phyloP scores from a whole-genome alignment of 2,888 invertebrate species.

The Chrysotoxum bicinctum region DNA sequence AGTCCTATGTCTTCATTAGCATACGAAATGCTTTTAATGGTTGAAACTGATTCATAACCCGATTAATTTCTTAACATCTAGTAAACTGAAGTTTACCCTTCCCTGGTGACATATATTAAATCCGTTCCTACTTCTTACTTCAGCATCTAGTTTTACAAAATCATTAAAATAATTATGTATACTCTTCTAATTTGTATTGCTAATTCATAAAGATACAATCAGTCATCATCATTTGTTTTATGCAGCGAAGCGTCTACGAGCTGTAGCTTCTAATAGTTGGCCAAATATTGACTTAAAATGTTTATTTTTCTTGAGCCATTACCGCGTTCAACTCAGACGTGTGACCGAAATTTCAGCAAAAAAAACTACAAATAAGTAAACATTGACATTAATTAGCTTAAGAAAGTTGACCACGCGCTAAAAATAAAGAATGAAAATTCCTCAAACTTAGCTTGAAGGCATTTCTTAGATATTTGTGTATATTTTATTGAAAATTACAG shows the following conservation, averaged over 20 bases:
- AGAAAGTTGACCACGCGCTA: neutral
- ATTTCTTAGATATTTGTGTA: neutral
- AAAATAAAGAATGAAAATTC: neutral
- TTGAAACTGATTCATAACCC: no score
- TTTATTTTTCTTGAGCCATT: slow-evolving; percentile 10
- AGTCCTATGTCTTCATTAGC: neutral
- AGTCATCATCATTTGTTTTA: neutral
- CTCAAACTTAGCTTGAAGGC: neutral
- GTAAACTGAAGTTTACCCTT: no score
- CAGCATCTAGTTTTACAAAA: no score
- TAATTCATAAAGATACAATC: neutral
- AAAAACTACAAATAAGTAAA: neutral
- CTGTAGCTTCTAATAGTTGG: neutral
- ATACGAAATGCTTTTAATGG: neutral
- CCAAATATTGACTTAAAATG: slow-evolving; percentile 37
- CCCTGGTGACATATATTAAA: no score
- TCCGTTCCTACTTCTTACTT: no score
- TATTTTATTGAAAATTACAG: neutral
- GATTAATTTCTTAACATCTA: no score
- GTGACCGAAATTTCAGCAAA: neutral
- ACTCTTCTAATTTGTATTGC: neutral
- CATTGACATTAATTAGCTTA: neutral
- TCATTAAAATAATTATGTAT: neutral
- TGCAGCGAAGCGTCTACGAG: slow-evolving; percentile 3
- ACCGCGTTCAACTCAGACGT: neutral